These are phyloP conservation scores for Hipparchia sbordonii DNA, from an alignment of 2,888 invertebrate species.

Conservation along the genomic window DNA sequence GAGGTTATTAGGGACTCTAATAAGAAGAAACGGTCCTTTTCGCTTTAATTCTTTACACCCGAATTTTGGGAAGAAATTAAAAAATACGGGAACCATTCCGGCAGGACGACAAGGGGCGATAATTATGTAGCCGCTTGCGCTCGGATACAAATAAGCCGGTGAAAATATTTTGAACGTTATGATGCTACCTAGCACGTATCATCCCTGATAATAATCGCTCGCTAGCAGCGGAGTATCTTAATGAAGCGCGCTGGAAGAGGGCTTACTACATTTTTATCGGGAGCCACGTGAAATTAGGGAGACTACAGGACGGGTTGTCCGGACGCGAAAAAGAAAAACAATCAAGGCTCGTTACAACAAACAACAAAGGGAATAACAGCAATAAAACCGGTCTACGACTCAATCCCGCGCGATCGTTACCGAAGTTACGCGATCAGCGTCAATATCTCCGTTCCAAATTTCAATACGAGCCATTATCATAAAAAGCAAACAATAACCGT, in stretches of 20 bases:
- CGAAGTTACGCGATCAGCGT: slow-evolving; percentile 65
- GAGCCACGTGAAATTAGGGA: slow-evolving; percentile 48
- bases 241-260: slow-evolving; percentile 69
- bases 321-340: slow-evolving; percentile 60
- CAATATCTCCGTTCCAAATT: slow-evolving; percentile 68
- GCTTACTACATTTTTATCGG: slow-evolving; percentile 71
- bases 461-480: slow-evolving; percentile 78
- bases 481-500: slow-evolving; percentile 81
- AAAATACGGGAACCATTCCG: slow-evolving; percentile 61
- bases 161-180: slow-evolving; percentile 41
- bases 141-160: slow-evolving; percentile 61
- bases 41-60: slow-evolving; percentile 58
- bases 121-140: slow-evolving; percentile 61
- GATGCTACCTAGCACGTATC: slow-evolving; percentile 61
- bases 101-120: slow-evolving; percentile 63
- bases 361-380: slow-evolving; percentile 66
- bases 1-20: slow-evolving; percentile 63
- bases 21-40: slow-evolving; percentile 61
- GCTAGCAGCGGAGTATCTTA: slow-evolving; percentile 69
- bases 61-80: slow-evolving; percentile 59
- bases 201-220: slow-evolving; percentile 72
- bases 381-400: slow-evolving; percentile 67
- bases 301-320: slow-evolving; percentile 40
- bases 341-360: slow-evolving; percentile 58
- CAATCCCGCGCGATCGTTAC: slow-evolving; percentile 66